Evolutionary conservation across 2,797 vertebrate species (phyloP).

Genomic region (Mormyrus proboscirostris): DNA sequence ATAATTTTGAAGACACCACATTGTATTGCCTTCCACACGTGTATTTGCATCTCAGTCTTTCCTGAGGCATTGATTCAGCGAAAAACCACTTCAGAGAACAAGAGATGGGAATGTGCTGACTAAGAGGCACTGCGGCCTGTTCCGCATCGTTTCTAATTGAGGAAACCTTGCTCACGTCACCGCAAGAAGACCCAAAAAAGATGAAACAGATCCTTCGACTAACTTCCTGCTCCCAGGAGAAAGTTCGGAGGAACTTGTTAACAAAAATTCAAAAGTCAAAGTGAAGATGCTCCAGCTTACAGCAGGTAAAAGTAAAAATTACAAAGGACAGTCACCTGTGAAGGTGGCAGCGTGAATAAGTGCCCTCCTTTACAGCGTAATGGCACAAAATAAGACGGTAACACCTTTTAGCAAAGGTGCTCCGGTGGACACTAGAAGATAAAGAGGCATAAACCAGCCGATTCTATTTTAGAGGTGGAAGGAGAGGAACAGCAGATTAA

Average conservation of each 20-base stretch:
- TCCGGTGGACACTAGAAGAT: background rate
- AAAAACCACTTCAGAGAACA: constrained; percentile 21
- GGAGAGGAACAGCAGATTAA: background rate
- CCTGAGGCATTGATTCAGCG: constrained; percentile 23
- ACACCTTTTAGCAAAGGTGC: background rate
- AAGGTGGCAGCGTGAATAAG: background rate
- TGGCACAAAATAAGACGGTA: background rate
- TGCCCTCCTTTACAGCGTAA: background rate
- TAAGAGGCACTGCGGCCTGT: constrained; percentile 10
- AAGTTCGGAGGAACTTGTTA: background rate
- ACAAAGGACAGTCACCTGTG: background rate
- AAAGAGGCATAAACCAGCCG: background rate
- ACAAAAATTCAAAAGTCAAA: background rate
- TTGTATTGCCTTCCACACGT: background rate
- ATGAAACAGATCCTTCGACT: background rate
- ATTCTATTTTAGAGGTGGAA: background rate
- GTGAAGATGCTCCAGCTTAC: background rate
- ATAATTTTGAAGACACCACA: background rate
- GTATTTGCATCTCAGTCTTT: constrained; percentile 2
- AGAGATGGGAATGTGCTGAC: constrained; percentile 21
- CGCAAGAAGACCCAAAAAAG: background rate
- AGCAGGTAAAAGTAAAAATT: background rate
- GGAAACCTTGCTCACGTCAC: constrained; percentile 3
- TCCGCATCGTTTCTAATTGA: background rate
- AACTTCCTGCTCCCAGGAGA: background rate